phyloP scores from a whole-genome alignment of 1,140 invertebrate species.

The Rhyacophila brunnea region DNA sequence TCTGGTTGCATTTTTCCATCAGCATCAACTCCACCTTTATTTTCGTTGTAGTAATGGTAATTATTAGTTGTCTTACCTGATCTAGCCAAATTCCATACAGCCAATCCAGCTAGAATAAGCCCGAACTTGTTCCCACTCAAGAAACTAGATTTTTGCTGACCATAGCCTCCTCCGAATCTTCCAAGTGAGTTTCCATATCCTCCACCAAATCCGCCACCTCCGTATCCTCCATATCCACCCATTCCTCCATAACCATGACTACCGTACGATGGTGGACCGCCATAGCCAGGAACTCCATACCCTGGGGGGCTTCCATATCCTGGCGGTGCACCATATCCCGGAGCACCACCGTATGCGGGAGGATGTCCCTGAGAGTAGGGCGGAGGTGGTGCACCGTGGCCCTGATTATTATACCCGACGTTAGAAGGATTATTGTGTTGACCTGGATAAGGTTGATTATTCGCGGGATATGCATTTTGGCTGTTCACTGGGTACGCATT shows the following conservation, averaged over 20 bases:
- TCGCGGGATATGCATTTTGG: neutral
- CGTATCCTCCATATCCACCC: constrained; percentile 5
- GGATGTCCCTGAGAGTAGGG: constrained; percentile 7
- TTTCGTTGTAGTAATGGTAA: constrained; percentile 44
- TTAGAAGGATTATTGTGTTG: constrained; percentile 10
- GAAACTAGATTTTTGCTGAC: constrained; percentile 29
- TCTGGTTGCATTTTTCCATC: constrained; percentile 45
- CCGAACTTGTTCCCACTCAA: constrained; percentile 39
- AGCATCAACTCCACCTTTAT: constrained; percentile 47
- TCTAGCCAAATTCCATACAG: constrained; percentile 52
- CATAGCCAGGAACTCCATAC: constrained; percentile 37
- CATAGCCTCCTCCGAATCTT: constrained; percentile 17
- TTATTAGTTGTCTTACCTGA: constrained; percentile 39
- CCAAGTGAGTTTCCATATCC: constrained; percentile 5
- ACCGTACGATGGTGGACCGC: constrained; percentile 40
- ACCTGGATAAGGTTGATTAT: neutral
- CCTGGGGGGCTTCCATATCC: constrained; percentile 21
- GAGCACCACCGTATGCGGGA: constrained; percentile 10
- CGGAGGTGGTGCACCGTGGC: constrained; percentile 5
- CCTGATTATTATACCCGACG: neutral
- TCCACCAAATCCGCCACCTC: constrained; percentile 13
- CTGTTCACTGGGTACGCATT: constrained; percentile 7
- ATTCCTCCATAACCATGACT: constrained; percentile 32
- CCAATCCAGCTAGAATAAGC: constrained; percentile 49
- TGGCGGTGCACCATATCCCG: constrained; percentile 14